Percentiles rank a stretch among this genome's conserved stretches.
These are phyloP conservation scores for Monopis laevigella DNA, from an alignment of 2,888 invertebrate species.

Conservation along the genomic window DNA sequence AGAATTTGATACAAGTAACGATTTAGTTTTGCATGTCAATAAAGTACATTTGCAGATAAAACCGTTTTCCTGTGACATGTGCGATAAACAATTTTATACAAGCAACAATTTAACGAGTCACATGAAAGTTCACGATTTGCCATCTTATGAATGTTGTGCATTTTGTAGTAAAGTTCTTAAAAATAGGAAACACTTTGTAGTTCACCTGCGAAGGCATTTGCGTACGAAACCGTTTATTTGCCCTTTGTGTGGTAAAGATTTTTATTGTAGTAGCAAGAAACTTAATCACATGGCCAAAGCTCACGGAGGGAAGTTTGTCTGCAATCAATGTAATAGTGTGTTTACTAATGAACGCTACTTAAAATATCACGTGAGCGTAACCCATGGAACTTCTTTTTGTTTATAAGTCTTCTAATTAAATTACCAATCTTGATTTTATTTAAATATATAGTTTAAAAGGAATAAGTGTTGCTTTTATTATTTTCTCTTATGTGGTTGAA, in stretches of 20 bases:
- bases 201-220: conserved; percentile 50
- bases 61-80: conserved; percentile 54
- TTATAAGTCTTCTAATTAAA: too few species aligned
- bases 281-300: conserved; percentile 35
- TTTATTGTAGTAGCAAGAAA: conserved; percentile 35
- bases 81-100: conserved; percentile 47
- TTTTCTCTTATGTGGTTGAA: too few species aligned
- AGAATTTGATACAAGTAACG: conserved; percentile 38
- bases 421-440: too few species aligned
- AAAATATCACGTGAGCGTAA: conserved; percentile 28
- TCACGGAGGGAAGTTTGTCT: conserved; percentile 45
- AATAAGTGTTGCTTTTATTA: too few species aligned
- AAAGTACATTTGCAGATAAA: conserved; percentile 54
- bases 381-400: too few species aligned
- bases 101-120: conserved; percentile 42
- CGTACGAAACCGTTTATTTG: conserved; percentile 43
- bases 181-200: conserved; percentile 39
- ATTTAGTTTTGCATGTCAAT: conserved; percentile 49
- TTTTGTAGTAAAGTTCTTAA: conserved; percentile 43
- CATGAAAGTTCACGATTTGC: conserved; percentile 38
- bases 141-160: conserved; percentile 35
- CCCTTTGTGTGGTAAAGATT: conserved; percentile 36
- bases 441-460: too few species aligned
- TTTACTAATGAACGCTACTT: conserved; percentile 34
- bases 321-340: conserved; percentile 41